Percentiles rank a stretch among this genome's conserved stretches.
Conservation (phyloP, 2,797 vertebrate species). For the Hyperoplus immaculatus region DNA sequence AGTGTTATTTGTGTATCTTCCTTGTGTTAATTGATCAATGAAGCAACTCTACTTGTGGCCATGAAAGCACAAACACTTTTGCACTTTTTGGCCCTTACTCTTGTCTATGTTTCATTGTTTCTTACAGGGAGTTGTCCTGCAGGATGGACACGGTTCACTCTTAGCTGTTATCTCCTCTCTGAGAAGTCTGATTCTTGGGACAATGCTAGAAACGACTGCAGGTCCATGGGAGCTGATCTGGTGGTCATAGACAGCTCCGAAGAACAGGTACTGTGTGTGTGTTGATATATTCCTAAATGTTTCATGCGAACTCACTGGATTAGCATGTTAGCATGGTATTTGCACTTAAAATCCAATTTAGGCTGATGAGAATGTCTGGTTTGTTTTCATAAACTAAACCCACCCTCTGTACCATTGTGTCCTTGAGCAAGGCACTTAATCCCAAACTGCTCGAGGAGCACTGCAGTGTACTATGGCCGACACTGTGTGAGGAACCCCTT, state of each 20-base stretch:
- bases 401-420: neutral
- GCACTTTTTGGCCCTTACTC: neutral
- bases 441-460: too few species aligned
- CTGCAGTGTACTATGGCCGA: too few species aligned
- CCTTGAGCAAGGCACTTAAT: too few species aligned
- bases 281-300: too few species aligned
- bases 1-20: neutral
- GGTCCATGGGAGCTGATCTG: slow-evolving; percentile 37
- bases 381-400: too few species aligned
- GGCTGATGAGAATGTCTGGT: too few species aligned
- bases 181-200: neutral
- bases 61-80: neutral
- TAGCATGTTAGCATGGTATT: too few species aligned
- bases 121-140: slow-evolving; percentile 17
- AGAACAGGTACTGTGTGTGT: slow-evolving; percentile 30
- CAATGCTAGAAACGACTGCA: slow-evolving; percentile 20
- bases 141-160: slow-evolving; percentile 5
- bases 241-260: slow-evolving; percentile 2
- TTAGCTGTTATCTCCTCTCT: slow-evolving; percentile 36
- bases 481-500: neutral
- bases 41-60: too few species aligned
- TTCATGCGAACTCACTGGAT: too few species aligned
- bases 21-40: too few species aligned
- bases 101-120: neutral
- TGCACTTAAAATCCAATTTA: too few species aligned